phyloP scores from a whole-genome alignment of 2,797 vertebrate species.

The Esox lucius region DNA sequence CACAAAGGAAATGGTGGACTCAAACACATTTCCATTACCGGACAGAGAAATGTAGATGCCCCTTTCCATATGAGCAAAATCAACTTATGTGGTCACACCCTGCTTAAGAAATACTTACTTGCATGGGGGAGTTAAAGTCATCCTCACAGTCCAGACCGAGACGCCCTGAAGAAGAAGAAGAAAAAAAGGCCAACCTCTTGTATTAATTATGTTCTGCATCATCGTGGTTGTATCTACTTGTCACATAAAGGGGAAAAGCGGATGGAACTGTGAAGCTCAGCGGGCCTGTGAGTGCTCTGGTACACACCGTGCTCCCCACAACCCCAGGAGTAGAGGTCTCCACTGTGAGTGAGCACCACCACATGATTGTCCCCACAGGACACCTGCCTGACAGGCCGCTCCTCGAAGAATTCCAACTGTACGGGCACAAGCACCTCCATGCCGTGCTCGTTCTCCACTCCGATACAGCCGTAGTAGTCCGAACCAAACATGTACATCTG shows the following conservation, averaged over 20 bases:
- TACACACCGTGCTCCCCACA: conserved; percentile 88
- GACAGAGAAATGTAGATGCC: not conserved
- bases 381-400: conserved; percentile 88
- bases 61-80: not conserved
- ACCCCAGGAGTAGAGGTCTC: conserved; percentile 93
- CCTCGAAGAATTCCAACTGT: conserved; percentile 89
- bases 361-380: conserved; percentile 98
- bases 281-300: not conserved
- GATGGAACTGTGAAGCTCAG: not conserved
- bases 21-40: not conserved
- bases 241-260: conserved; percentile 27
- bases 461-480: conserved; percentile 97
- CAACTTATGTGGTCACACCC: not conserved
- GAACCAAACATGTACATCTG: conserved; percentile 98
- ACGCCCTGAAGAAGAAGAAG: conserved; percentile 78
- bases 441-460: conserved; percentile 81
- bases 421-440: conserved; percentile 88
- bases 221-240: conserved; percentile 52
- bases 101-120: conserved; percentile 71
- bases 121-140: conserved; percentile 90
- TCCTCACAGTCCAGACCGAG: conserved; percentile 96
- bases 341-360: conserved; percentile 85
- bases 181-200: not conserved
- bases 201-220: not conserved
- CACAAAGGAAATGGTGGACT: not conserved